Base-by-base conservation (phyloP, 2,888 invertebrate species). In the Rambutsinella grinnellia region DNA sequence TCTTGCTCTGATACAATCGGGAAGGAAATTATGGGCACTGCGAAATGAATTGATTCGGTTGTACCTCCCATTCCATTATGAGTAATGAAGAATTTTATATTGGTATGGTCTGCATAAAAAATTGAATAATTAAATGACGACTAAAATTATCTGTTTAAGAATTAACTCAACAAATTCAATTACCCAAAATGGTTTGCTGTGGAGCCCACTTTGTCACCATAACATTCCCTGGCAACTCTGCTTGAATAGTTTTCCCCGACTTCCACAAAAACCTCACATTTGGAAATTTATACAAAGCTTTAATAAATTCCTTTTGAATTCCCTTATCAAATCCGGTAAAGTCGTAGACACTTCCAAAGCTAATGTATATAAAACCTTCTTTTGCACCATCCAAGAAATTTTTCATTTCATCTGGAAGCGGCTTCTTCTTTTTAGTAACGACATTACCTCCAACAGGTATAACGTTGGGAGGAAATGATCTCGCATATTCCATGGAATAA, bases 1-100 rank as follows among this genome's bases (percentile, higher is more conserved):
- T 79, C 78, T 56, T 81, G 81, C 24, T 81, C 81, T 1, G 69
- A 76, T 49, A 81, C 78, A 1, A 78, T 27, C 1, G 78, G 78
- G n/a, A 78, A 46, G 0, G 44, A 36, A 27, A 78, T 74, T 1
- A 79, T 0, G 2, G 80, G 81, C 0, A 81, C 79, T 6, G 24
- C 66, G 47, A 44, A 27, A 17, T 57, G 75, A 19, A 79, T 61
- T 0, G 79, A 69, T 66, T 81, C 81, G 46, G 72, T 71, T 13
- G 70, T 72, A 15, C 75, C 68, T 0, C 75, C 61, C 17, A 81
- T 57, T 44, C 81, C 81, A 24, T 66, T 69, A 26, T 81, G 81
- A 0, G 79, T 77, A 10, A 81, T 74, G 46, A 81, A 81, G 1
- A 58, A 72, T 24, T 62, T 54, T 3, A 72, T 61, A 26, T 78